Percentiles rank a stretch among this genome's conserved stretches.
Evolutionary conservation across 2,888 invertebrate genomes (phyloP).

Genomic region (Acleris sparsana): DNA sequence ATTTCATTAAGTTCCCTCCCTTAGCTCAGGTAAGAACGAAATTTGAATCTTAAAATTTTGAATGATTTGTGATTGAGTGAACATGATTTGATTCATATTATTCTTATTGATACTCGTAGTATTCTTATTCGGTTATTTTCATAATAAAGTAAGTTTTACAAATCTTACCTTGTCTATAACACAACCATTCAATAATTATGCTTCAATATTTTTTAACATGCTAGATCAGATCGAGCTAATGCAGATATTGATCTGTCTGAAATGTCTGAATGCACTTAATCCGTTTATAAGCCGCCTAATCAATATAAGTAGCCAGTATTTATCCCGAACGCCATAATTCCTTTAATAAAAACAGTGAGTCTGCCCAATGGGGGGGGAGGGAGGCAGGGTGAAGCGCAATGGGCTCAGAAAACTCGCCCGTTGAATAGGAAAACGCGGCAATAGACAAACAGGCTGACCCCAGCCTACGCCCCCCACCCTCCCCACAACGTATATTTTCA

Average conservation of each 20-base stretch:
- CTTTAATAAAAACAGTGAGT: constrained; percentile 79
- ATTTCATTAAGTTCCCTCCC: too few relatives aligned
- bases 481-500: constrained; percentile 68
- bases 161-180: neutral
- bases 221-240: neutral
- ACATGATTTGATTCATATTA: too few relatives aligned
- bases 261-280: constrained; percentile 32
- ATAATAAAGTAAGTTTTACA: too few relatives aligned
- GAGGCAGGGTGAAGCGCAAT: constrained; percentile 68
- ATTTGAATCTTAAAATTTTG: too few relatives aligned
- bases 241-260: constrained; percentile 32
- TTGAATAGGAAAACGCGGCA: constrained; percentile 81
- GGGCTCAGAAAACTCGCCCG: constrained; percentile 82
- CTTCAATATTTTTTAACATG: constrained; percentile 5
- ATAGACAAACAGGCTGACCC: constrained; percentile 82
- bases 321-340: constrained; percentile 79
- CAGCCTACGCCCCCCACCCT: constrained; percentile 52
- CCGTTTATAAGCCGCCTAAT: constrained; percentile 58
- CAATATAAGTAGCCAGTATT: constrained; percentile 77
- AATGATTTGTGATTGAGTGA: too few relatives aligned
- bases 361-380: constrained; percentile 59
- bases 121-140: too few relatives aligned
- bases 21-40: too few relatives aligned
- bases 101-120: too few relatives aligned
- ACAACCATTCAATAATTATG: constrained; percentile 1